A percentile compares a stretch with the other conserved stretches of the same genome.
Conservation (phyloP, 2,797 vertebrate genomes). For the Sebastiscus albofasciatus region DNA sequence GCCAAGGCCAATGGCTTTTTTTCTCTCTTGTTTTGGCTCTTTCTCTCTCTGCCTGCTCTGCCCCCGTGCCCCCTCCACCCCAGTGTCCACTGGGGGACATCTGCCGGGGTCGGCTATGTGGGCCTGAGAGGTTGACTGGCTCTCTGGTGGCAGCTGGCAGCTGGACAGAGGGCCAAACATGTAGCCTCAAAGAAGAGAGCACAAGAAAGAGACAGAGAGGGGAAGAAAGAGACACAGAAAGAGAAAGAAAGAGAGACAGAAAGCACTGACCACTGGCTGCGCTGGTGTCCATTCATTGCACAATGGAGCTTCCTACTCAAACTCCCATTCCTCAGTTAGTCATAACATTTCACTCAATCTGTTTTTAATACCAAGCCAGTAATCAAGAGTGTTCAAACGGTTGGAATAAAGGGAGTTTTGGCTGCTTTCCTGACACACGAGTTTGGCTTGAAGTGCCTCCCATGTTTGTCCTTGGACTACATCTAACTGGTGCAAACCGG, state of each 20-base stretch:
- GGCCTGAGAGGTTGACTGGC: slow-evolving; percentile 51
- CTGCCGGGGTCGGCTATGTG: slow-evolving; percentile 69
- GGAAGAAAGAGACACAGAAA: slow-evolving; percentile 2
- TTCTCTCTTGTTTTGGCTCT: neutral
- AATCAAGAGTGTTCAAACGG: neutral
- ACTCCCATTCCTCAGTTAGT: slow-evolving; percentile 31
- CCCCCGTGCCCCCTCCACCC: slow-evolving; percentile 46
- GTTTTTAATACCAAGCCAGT: slow-evolving; percentile 19
- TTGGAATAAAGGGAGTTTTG: slow-evolving; percentile 24
- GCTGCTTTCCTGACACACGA: slow-evolving; percentile 39
- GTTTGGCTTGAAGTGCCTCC: slow-evolving; percentile 47
- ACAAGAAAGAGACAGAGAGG: neutral
- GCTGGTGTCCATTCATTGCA: neutral
- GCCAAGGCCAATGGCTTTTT: slow-evolving; percentile 41
- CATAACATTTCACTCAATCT: slow-evolving; percentile 43
- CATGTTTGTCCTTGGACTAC: slow-evolving; percentile 66
- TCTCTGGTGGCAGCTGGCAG: slow-evolving; percentile 71
- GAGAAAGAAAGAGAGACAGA: neutral
- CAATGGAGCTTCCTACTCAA: neutral
- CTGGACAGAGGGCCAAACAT: slow-evolving; percentile 64
- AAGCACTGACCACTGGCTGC: neutral
- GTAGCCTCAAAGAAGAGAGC: slow-evolving; percentile 33
- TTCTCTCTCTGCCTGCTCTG: slow-evolving; percentile 39
- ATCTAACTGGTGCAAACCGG: slow-evolving; percentile 35
- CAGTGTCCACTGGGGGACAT: slow-evolving; percentile 72